phyloP scores from a whole-genome alignment of 2,797 vertebrate species.

The Dicrostonyx torquatus region DNA sequence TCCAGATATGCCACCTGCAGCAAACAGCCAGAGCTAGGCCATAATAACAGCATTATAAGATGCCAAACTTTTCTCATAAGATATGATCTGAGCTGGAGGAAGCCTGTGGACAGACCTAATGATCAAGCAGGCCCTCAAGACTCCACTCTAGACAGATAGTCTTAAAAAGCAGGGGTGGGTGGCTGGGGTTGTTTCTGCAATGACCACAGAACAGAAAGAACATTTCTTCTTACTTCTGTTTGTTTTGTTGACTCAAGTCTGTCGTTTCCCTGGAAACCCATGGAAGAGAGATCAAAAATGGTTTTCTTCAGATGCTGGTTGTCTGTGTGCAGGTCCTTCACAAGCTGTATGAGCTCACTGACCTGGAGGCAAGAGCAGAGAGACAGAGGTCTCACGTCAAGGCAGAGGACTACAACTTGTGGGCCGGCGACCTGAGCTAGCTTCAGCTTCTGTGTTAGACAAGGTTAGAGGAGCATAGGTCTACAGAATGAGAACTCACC shows the following conservation, averaged over 20 bases:
- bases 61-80: accelerated
- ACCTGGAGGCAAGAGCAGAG: slow-evolving; percentile 86
- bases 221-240: slow-evolving; percentile 86
- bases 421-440: not conserved
- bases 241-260: slow-evolving; percentile 73
- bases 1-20: not conserved
- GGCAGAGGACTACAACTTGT: not conserved
- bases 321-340: slow-evolving; percentile 88
- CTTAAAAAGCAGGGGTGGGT: not conserved
- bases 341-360: slow-evolving; percentile 89
- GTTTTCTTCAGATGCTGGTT: slow-evolving; percentile 90
- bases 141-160: no score
- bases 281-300: slow-evolving; percentile 82
- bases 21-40: not conserved
- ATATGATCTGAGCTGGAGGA: not conserved
- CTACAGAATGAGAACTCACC: not conserved
- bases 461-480: not conserved
- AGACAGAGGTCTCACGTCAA: not conserved
- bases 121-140: not conserved
- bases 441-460: not conserved
- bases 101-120: not conserved
- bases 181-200: not conserved
- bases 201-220: not conserved
- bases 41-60: not conserved
- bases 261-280: slow-evolving; percentile 73